A percentile compares a stretch with the other conserved stretches of the same genome.
Evolutionary conservation across 2,888 invertebrate genomes (phyloP).

Genomic region (Coelinius sp.): DNA sequence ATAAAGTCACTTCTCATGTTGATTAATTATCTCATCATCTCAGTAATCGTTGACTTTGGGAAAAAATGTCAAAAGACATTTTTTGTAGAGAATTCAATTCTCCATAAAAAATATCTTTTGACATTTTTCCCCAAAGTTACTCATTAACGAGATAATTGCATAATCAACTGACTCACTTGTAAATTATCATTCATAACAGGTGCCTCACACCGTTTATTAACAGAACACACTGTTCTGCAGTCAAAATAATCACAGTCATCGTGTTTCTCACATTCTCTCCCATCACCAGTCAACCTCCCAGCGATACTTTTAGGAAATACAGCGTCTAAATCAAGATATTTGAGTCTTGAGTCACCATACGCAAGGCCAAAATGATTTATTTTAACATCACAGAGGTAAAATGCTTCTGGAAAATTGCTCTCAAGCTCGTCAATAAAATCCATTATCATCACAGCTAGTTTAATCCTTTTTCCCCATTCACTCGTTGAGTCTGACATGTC

Average conservation of each 20-base stretch:
- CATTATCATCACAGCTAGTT: conserved; percentile 75
- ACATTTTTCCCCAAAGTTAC: too few relatives aligned
- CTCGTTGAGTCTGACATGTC: conserved; percentile 73
- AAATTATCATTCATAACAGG: conserved; percentile 77
- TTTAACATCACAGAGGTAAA: conserved; percentile 80
- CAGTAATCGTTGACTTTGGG: too few relatives aligned
- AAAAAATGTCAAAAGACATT: too few relatives aligned
- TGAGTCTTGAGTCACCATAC: conserved; percentile 72
- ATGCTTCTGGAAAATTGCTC: conserved; percentile 74
- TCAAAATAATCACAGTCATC: conserved; percentile 80
- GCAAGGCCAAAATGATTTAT: conserved; percentile 78
- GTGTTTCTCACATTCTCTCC: conserved; percentile 73
- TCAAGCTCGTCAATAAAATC: conserved; percentile 76
- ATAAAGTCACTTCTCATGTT: too few relatives aligned
- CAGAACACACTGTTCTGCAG: conserved; percentile 77
- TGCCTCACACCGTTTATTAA: conserved; percentile 73
- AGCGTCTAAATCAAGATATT: conserved; percentile 77
- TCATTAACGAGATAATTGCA: background rate
- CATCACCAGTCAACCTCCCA: conserved; percentile 71
- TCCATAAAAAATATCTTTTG: too few relatives aligned
- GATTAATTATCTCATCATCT: too few relatives aligned
- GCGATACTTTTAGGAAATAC: conserved; percentile 75
- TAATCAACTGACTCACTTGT: conserved; percentile 56
- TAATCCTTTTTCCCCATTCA: conserved; percentile 75
- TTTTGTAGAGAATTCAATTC: too few relatives aligned